phyloP scores from a whole-genome alignment of 2,888 invertebrate species.

The Anticlea derivata region DNA sequence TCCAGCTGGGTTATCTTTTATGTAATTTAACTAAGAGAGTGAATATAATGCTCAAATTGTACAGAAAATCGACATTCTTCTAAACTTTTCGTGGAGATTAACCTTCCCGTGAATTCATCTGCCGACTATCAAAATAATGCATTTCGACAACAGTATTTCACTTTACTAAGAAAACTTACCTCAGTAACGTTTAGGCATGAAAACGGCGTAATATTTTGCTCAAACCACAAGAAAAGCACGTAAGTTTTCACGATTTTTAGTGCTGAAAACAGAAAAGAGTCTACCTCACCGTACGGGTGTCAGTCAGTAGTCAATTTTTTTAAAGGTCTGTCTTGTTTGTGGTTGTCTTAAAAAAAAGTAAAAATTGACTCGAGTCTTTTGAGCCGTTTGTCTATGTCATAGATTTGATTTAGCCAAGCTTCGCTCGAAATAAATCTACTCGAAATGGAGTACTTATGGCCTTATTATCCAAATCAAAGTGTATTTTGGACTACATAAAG shows the following conservation, averaged over 20 bases:
- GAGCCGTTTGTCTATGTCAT: slow-evolving; percentile 1
- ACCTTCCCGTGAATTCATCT: slow-evolving; percentile 68
- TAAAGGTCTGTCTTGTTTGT: slow-evolving; percentile 10
- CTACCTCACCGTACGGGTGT: slow-evolving; percentile 82
- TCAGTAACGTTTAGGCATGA: slow-evolving; percentile 79
- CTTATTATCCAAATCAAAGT: too few relatives aligned
- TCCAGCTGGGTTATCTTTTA: not conserved
- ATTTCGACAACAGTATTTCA: slow-evolving; percentile 9
- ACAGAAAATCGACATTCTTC: slow-evolving; percentile 9
- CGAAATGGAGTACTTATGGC: too few relatives aligned
- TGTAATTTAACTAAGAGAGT: not conserved
- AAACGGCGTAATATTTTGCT: slow-evolving; percentile 65
- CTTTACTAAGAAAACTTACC: slow-evolving; percentile 57
- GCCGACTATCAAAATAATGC: slow-evolving; percentile 69
- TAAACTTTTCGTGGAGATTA: slow-evolving; percentile 43
- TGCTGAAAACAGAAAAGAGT: slow-evolving; percentile 82
- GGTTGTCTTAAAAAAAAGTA: slow-evolving; percentile 7
- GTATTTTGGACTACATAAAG: too few relatives aligned
- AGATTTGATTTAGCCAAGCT: not conserved
- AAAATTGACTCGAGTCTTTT: not conserved
- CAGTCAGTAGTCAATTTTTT: slow-evolving; percentile 65
- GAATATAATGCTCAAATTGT: not conserved
- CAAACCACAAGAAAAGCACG: slow-evolving; percentile 66
- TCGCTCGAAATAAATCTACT: too few relatives aligned
- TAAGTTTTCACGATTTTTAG: slow-evolving; percentile 77